These are phyloP conservation scores for Sarcophaga variegata DNA, from an alignment of 2,888 invertebrate species.

Conservation along the genomic window DNA sequence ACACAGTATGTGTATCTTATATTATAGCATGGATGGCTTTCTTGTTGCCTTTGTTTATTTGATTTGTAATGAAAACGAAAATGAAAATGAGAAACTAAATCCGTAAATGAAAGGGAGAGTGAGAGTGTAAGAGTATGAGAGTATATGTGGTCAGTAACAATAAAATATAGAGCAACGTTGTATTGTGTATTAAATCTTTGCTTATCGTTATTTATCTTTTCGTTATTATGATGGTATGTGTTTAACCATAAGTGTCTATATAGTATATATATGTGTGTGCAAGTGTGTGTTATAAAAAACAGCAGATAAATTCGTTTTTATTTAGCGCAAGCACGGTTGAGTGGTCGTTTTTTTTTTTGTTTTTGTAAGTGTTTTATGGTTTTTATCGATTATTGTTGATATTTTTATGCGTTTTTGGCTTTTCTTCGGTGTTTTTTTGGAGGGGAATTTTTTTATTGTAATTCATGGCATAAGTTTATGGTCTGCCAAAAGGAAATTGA, in stretches of 20 bases:
- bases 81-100: too few relatives aligned
- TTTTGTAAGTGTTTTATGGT: slow-evolving; percentile 64
- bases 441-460: neutral
- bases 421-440: neutral
- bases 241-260: neutral
- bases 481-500: slow-evolving; percentile 45
- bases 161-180: too few relatives aligned
- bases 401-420: slow-evolving; percentile 6
- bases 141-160: neutral
- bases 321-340: neutral
- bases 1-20: too few relatives aligned
- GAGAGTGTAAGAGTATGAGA: neutral
- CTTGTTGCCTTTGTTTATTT: neutral
- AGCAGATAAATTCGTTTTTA: neutral
- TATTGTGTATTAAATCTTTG: neutral
- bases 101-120: neutral
- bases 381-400: slow-evolving; percentile 56
- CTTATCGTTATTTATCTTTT: neutral
- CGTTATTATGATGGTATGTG: neutral
- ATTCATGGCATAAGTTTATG: slow-evolving; percentile 6
- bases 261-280: neutral
- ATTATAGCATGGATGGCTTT: neutral
- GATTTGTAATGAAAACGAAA: neutral
- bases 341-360: neutral
- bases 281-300: neutral